Evolutionary conservation across 1,140 invertebrate genomes (phyloP), one percentile per base, ranked within the genome.

Genomic region (Oscheius sp.): DNA sequence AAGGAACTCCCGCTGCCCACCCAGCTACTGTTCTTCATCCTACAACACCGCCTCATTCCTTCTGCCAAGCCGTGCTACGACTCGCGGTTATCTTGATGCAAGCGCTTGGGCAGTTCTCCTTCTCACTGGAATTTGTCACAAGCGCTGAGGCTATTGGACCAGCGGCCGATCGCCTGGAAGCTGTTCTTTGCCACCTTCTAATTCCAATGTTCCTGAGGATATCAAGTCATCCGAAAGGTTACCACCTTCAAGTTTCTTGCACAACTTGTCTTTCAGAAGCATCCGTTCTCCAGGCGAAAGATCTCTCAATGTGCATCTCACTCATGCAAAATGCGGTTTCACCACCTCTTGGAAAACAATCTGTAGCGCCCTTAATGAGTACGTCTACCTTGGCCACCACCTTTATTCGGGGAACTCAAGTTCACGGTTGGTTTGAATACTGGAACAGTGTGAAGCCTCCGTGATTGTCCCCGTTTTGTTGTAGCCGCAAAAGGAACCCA

Each of bases 171-270:
- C 92, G 94, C 84, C 91, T 92, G 10, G 94, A 97, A 87, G 94
- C 92, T 79, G 91, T 97, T 87, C 88, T 99, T 2, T 91, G 97
- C 86, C 95, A 98, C 87, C 88, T 99, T 70, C 89, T 99, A 38
- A 91, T 99, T 87, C 96, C 96, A 1, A 87, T 99, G 58, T 97
- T 95, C 87, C 88, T 99, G 94, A 94, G 31, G 92, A 91, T 85
- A 93, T 94, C 58, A 86, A 93, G 72, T 26, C 31, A 71, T 18
- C 59, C 69, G 23, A 71, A 71, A n/a, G n/a, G n/a, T n/a, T n/a
- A n/a, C n/a, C n/a, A n/a, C n/a, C n/a, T n/a, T n/a, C n/a, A n/a
- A n/a, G n/a, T n/a, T n/a, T n/a, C n/a, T n/a, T n/a, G n/a, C n/a
- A n/a, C n/a, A n/a, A n/a, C n/a, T n/a, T n/a, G n/a, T n/a, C n/a